Evolutionary conservation across 2,113 vertebrate species (phyloP), one percentile per base, ranked within the genome.

Genomic region (Phasianus colchicus): DNA sequence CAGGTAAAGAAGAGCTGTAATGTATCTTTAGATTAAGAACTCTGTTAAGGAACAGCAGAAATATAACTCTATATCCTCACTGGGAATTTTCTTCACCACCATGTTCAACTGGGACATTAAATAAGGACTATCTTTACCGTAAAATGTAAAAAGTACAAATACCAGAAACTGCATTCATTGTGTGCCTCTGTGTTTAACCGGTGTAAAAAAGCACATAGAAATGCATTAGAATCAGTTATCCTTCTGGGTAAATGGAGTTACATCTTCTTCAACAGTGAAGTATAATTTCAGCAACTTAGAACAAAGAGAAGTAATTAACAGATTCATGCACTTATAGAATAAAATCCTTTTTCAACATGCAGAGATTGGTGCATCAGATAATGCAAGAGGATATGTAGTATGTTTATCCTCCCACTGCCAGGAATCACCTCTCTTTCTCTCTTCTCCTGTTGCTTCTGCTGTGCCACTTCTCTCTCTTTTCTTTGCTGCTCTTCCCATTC

Each of bases 341-440:
- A 86, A 79, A 82, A 84, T 76, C 24, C 47, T 52, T 89, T 27
- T 43, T 70, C 29, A 83, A 71, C 7, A 13, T 4, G 29, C 25
- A 34, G 3, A 54, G 34, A 73, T 16, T 27, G 9, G 20, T 85
- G 57, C 30, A 86, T 71, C 60, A 86, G 29, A 54, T 91, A 76
- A 63, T 5, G 20, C 83, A 90, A 95, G 97, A 99, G 98, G 98
- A 99, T 98, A 99, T 98, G 81, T 96, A 96, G 90, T 83, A 98
- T n/a, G 96, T 96, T 97, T 98, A 98, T 98, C 98, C 97, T 98
- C 98, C 98, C 83, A 97, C 85, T 95, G 97, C 96, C 96, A 96
- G 97, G 96, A 98, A 98, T 99, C 99, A 99, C 99, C 99, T 99
- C 99, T 99, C 98, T 99, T 67, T 99, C 98, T 98, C 88, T 98